Base-by-base conservation (phyloP, 2,113 vertebrate species). In the Odobenus rosmarus region DNA sequence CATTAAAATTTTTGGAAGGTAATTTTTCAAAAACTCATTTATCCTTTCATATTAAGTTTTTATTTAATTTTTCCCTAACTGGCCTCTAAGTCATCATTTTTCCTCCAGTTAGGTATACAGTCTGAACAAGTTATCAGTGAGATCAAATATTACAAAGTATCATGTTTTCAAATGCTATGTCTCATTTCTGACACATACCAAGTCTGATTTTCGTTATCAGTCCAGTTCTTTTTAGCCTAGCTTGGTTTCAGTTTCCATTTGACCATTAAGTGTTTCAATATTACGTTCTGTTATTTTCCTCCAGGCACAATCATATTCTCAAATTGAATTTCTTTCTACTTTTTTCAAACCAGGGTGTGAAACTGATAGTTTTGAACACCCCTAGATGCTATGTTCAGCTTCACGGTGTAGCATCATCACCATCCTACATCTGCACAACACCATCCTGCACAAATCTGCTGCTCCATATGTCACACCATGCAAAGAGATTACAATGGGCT, bases 401-500 rank as follows among this genome's bases (percentile, higher is more conserved):
- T 97, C 97, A 42, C 53, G 26, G 21, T 39, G 0, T 64, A 83
- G 69, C 88, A 62, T 97, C 97, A 96, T 97, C 97, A 92, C 92
- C 84, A 94, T 21, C 86, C 24, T 28, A 94, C 97, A 98, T 98
- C 98, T 98, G 97, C 91, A 95, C 59, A 95, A 90, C 92, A 92
- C 87, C 81, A 69, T 97, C 90, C 94, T 92, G 57, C 84, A 88
- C 67, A 96, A 97, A 83, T 95, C 95, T 97, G 77, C 42, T 49
- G 2, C 77, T 97, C 93, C 93, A 95, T 93, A 91, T 98, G 86
- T 95, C 76, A 19, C 15, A 67, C 88, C 12, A 4, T 84, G 76
- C 61, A 80, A 90, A 77, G 55, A 95, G 62, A 96, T 97, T 97
- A 98, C 98, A 98, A 96, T 90, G 95, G 87, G 55, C 59, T 92